Base-by-base conservation (phyloP, 2,113 vertebrate genomes). In the Psammodynastes pulverulentus region DNA sequence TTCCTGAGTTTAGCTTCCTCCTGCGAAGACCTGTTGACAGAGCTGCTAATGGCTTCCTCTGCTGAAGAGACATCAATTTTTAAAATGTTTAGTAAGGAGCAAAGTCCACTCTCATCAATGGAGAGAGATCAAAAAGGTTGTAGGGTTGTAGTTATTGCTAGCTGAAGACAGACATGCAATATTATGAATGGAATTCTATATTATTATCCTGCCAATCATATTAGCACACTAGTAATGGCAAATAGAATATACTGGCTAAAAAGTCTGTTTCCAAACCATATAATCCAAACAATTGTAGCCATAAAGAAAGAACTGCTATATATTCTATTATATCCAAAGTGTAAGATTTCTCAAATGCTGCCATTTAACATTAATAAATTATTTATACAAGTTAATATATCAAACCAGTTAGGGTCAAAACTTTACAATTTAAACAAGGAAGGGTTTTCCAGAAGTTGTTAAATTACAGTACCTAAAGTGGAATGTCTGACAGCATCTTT, bases 1-100 rank as follows among this genome's bases (percentile, higher is more conserved):
- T 84, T 93, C 91, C 93, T 93, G 92, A 95, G 91, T 85, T 93
- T 96, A 94, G 95, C 95, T 95, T 96, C 94, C 96, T 96, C 94
- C 94, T 94, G 96, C 91, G 96, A 94, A 96, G 92, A 88, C 90
- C 95, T 91, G 93, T 51, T 96, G 95, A 96, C 95, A 96, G 96
- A 96, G 94, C 92, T 93, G 94, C 93, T 97, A 96, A 96, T 94
- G 89, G 95, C 92, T 97, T 97, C 97, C 96, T 95, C 87, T 86
- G 88, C 49, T 96, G 95, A 91, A 96, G 91, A 94, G 89, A 19
- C 34, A 58, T 15, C 90, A 94, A 58, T 1, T 34, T 91, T 86
- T 85, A 52, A 24, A 89, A 58, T 87, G 84, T 92, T 92, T 95
- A 88, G 29, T 62, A 39, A 95, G 92, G 56, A 48, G 53, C 86